phyloP scores from a whole-genome alignment of 2,797 vertebrate genomes.

The Cercopithecus diana region DNA sequence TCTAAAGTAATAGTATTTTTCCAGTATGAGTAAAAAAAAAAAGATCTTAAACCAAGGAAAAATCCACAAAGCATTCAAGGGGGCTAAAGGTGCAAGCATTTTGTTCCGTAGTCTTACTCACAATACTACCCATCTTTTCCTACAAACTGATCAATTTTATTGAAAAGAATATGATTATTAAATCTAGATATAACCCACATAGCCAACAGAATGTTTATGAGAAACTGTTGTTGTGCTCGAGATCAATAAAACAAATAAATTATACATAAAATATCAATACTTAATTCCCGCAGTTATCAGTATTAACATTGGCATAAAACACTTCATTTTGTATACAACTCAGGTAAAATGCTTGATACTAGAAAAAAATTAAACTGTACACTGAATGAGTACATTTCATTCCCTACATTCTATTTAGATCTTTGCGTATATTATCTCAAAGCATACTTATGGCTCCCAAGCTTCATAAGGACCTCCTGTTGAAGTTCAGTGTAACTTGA shows the following conservation, averaged over 20 bases:
- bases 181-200: conserved; percentile 3
- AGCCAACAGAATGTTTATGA: conserved; percentile 35
- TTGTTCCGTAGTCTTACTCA: background rate
- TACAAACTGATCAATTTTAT: conserved; percentile 44
- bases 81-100: background rate
- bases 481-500: background rate
- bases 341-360: conserved; percentile 1
- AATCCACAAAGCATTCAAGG: background rate
- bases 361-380: background rate
- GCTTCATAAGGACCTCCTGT: background rate
- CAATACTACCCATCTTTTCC: conserved; percentile 6
- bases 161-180: conserved; percentile 57
- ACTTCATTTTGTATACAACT: conserved; percentile 47
- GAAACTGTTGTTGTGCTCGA: conserved; percentile 25
- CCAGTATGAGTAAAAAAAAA: background rate
- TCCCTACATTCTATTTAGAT: conserved; percentile 14
- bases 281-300: conserved; percentile 34
- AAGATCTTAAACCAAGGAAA: conserved; percentile 5
- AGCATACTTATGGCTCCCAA: background rate
- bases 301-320: conserved; percentile 40
- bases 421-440: background rate
- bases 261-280: conserved; percentile 57
- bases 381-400: conserved; percentile 25
- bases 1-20: background rate
- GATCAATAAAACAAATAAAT: conserved; percentile 59